Conservation (phyloP, 2,888 invertebrate genomes). For the Tholera decimalis region DNA sequence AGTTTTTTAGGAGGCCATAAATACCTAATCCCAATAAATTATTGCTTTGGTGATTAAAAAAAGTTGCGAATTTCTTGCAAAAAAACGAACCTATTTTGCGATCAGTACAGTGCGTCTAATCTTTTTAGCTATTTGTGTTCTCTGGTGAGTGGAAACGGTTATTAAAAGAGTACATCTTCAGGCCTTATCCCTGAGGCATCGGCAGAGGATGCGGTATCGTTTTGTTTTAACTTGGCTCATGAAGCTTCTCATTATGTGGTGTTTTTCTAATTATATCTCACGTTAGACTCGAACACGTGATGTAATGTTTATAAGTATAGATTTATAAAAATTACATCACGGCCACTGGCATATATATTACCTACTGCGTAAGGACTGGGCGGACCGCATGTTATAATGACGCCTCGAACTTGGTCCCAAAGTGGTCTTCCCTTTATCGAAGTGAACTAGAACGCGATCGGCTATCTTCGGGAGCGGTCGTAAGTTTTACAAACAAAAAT, state of each 20-base stretch:
- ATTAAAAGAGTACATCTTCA: constrained; percentile 87
- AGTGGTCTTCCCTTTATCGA: no score
- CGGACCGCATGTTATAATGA: no score
- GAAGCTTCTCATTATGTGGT: constrained; percentile 68
- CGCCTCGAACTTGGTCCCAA: no score
- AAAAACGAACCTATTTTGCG: constrained; percentile 64
- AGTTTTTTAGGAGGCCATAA: background rate
- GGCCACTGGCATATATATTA: no score
- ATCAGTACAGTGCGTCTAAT: constrained; percentile 80
- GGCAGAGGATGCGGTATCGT: constrained; percentile 55
- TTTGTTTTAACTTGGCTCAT: constrained; percentile 54
- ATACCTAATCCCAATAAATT: background rate
- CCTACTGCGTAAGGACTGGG: no score
- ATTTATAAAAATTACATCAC: no score
- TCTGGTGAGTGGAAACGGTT: constrained; percentile 82
- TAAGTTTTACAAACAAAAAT: no score
- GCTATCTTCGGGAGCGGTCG: no score
- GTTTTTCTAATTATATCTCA: constrained; percentile 59
- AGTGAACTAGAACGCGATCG: no score
- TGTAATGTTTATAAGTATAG: constrained; percentile 29
- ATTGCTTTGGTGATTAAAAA: no score
- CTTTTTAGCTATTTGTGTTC: constrained; percentile 87
- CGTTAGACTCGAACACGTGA: constrained; percentile 23
- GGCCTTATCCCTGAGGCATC: constrained; percentile 70
- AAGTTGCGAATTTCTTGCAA: background rate